These are phyloP conservation scores for Charina bottae DNA, from an alignment of 2,113 vertebrate genomes.

Conservation along the genomic window DNA sequence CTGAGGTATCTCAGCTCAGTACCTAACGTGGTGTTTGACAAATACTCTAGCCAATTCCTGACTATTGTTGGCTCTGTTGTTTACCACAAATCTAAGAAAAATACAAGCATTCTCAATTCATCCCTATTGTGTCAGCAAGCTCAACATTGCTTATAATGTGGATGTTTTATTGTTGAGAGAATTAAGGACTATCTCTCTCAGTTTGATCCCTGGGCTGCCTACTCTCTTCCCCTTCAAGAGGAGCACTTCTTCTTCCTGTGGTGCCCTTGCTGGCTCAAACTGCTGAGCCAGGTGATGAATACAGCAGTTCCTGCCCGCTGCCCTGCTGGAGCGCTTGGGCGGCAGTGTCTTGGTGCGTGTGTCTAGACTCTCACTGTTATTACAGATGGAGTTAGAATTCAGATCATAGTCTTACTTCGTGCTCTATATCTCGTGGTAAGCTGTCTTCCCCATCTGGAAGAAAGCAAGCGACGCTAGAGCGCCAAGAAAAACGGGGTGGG, in stretches of 20 bases:
- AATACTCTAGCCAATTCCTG: no score
- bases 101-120: no score
- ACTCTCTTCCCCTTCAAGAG: not conserved
- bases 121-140: no score
- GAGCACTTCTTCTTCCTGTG: not conserved
- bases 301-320: not conserved
- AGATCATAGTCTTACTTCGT: not conserved
- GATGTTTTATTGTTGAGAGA: not conserved
- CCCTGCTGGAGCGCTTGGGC: not conserved
- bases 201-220: not conserved
- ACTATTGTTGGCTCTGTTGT: no score
- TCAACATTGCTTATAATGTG: not conserved
- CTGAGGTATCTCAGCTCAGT: not conserved
- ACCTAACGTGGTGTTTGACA: not conserved
- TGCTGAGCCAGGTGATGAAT: not conserved
- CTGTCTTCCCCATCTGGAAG: not conserved
- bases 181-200: not conserved
- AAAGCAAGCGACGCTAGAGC: not conserved
- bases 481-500: not conserved
- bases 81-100: no score
- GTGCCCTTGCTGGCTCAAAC: not conserved
- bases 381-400: conserved; percentile 27
- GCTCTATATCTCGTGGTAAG: not conserved
- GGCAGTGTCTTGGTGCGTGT: not conserved
- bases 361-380: conserved; percentile 21